Evolutionary conservation across 2,797 vertebrate genomes (phyloP), one percentile per base, ranked within the genome.

Genomic region (Spinus olivaceus): DNA sequence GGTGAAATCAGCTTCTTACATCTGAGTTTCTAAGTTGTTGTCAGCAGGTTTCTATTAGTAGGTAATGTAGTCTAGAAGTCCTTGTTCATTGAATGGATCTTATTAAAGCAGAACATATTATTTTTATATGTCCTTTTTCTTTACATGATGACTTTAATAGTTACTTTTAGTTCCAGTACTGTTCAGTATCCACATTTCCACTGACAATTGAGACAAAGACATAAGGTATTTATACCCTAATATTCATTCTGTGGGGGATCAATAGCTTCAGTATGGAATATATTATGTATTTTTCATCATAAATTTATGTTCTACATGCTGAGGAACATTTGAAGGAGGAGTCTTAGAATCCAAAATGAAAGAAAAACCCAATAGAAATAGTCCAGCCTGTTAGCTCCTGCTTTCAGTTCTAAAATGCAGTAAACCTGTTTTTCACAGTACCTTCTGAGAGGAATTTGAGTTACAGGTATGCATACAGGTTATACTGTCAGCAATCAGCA

Each of bases 1-100:
- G 88, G 78, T 84, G 83, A 94, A 88, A 87, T 85, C 64, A 89
- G n/a, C 51, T 77, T 77, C 67, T 81, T 90, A 64, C 46, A 80
- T 79, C 50, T 74, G 50, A 77, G 51, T 82, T 91, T 88, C 71
- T 46, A 67, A 90, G n/a, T 33, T 70, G 14, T 22, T 94, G 71
- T 87, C 86, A 93, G 74, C 27, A 92, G 46, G 41, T 86, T 94
- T 92, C 33, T 85, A 44, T 84, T 79, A 73, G 24, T 20, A 86
- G 50, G 12, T 73, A 90, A 86, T 66, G 14, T 24, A 82, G 59
- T 57, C 60, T 42, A 66, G 54, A 77, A 86, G n/a, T 42, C 32
- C 44, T 73, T 77, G 23, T 70, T 86, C 74, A 57, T 66, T 60
- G 22, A 66, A 88, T 33, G 18, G 32, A 49, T 51, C 44, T 90